Percentiles rank a stretch among this genome's conserved stretches.
Evolutionary conservation across 2,888 invertebrate genomes (phyloP).

Genomic region (Meloe dianella): DNA sequence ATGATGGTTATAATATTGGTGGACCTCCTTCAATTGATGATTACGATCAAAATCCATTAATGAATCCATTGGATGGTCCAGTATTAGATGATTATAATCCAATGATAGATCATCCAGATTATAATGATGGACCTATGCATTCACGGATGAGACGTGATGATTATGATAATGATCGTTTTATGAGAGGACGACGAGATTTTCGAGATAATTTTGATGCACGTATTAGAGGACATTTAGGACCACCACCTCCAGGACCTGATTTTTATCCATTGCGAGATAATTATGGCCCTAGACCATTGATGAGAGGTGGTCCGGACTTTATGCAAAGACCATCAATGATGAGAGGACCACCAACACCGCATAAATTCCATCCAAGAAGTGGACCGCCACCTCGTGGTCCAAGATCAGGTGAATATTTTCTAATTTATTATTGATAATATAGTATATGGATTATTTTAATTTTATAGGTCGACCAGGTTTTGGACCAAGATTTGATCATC

Average conservation of each 20-base stretch:
- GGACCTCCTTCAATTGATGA: constrained; percentile 17
- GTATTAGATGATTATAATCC: constrained; percentile 35
- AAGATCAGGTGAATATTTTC: constrained; percentile 19
- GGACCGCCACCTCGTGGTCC: constrained; percentile 39
- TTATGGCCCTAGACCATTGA: constrained; percentile 36
- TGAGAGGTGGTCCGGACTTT: constrained; percentile 48
- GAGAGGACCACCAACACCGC: constrained; percentile 39
- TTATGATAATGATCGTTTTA: constrained; percentile 44
- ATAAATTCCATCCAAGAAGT: constrained; percentile 45
- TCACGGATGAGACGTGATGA: constrained; percentile 32
- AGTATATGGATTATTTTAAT: constrained; percentile 26
- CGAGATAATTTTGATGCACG: constrained; percentile 37
- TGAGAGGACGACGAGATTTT: constrained; percentile 45
- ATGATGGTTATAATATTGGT: constrained; percentile 33
- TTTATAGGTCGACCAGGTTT: constrained; percentile 44
- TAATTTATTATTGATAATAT: background rate
- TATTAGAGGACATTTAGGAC: constrained; percentile 34
- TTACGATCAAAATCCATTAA: constrained; percentile 21
- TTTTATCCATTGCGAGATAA: constrained; percentile 41
- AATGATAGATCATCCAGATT: constrained; percentile 42
- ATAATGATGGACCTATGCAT: constrained; percentile 39
- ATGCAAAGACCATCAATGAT: constrained; percentile 40
- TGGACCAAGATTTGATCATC: constrained; percentile 50
- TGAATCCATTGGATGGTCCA: constrained; percentile 23
- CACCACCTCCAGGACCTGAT: constrained; percentile 34